phyloP scores from a whole-genome alignment of 2,888 invertebrate genomes.

The Calephelis perditalis region DNA sequence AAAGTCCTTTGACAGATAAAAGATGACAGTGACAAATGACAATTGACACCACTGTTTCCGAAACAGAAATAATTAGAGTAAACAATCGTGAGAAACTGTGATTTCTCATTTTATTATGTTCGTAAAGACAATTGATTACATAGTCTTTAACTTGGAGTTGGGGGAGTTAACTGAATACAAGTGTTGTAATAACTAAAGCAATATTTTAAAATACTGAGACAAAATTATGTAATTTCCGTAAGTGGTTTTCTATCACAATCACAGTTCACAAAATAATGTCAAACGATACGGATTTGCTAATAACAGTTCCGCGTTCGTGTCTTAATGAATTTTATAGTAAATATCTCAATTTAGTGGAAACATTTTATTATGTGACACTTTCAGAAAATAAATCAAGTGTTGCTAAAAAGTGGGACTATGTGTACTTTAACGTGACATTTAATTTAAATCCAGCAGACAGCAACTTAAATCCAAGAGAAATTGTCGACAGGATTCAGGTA shows the following conservation, averaged over 20 bases:
- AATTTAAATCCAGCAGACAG: constrained; percentile 65
- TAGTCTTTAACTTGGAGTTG: too few relatives aligned
- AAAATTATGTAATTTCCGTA: constrained; percentile 59
- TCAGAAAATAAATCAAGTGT: constrained; percentile 56
- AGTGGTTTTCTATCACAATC: constrained; percentile 42
- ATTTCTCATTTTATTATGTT: too few relatives aligned
- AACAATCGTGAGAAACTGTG: too few relatives aligned
- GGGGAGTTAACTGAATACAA: background rate
- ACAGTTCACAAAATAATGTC: constrained; percentile 56
- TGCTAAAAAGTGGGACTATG: constrained; percentile 55
- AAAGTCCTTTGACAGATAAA: too few relatives aligned
- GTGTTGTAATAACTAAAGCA: constrained; percentile 1
- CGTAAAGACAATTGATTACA: too few relatives aligned
- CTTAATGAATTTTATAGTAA: constrained; percentile 62
- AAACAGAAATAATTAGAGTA: too few relatives aligned
- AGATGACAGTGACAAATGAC: too few relatives aligned
- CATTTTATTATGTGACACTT: constrained; percentile 72
- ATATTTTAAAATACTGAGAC: constrained; percentile 5
- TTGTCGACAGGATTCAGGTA: constrained; percentile 66
- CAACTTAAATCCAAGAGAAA: constrained; percentile 58
- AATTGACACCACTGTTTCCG: too few relatives aligned
- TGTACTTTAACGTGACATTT: constrained; percentile 63
- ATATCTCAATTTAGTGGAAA: constrained; percentile 70
- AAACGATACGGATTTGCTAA: constrained; percentile 57
- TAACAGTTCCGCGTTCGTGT: constrained; percentile 66